Percentiles rank a stretch among this genome's conserved stretches.
These are phyloP conservation scores for Girardinichthys multiradiatus DNA, from an alignment of 2,113 vertebrate species.

Conservation along the genomic window DNA sequence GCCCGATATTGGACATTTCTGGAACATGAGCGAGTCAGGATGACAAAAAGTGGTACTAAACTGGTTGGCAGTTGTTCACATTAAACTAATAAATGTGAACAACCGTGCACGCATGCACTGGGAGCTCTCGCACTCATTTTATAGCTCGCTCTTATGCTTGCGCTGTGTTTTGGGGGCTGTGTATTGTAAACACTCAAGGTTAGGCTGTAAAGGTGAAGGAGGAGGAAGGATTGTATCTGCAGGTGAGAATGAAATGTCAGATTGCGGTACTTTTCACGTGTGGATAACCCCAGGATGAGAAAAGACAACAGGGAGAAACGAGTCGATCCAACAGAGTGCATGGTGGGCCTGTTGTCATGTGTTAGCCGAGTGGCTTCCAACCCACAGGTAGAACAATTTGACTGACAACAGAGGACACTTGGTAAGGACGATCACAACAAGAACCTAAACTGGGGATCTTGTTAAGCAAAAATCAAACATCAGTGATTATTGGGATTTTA, in stretches of 20 bases:
- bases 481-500: background rate
- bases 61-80: slow-evolving; percentile 8
- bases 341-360: slow-evolving; percentile 53
- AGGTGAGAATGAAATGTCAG: slow-evolving; percentile 67
- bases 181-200: slow-evolving; percentile 50
- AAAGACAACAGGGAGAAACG: slow-evolving; percentile 18
- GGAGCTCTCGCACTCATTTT: slow-evolving; percentile 19
- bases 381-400: slow-evolving; percentile 57
- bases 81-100: slow-evolving; percentile 45
- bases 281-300: slow-evolving; percentile 55
- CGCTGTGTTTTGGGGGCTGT: slow-evolving; percentile 10
- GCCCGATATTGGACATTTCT: slow-evolving; percentile 43
- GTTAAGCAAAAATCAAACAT: too few species aligned
- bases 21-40: background rate
- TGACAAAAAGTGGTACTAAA: slow-evolving; percentile 42
- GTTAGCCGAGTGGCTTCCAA: slow-evolving; percentile 53
- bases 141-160: slow-evolving; percentile 27
- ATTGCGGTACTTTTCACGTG: slow-evolving; percentile 59
- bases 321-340: slow-evolving; percentile 46
- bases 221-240: slow-evolving; percentile 36
- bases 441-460: slow-evolving; percentile 1
- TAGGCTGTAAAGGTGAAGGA: slow-evolving; percentile 46
- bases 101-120: background rate
- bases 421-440: slow-evolving; percentile 47
- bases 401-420: slow-evolving; percentile 70